Percentiles rank a stretch among this genome's conserved stretches.
Conservation (phyloP, 2,888 invertebrate genomes). For the Spodoptera littoralis region DNA sequence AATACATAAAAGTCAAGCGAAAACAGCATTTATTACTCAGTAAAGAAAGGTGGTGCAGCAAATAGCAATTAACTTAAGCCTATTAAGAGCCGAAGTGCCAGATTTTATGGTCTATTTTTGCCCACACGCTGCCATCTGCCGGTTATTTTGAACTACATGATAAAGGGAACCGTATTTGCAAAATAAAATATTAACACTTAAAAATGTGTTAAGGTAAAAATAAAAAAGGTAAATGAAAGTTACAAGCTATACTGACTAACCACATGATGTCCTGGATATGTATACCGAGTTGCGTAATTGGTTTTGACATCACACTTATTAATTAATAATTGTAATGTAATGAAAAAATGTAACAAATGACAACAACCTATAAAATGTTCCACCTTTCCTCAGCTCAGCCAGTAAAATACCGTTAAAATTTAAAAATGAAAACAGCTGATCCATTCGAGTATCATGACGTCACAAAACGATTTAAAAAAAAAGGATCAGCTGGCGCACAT, state of each 20-base stretch:
- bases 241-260: too few relatives aligned
- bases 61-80: constrained; percentile 16
- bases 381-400: constrained; percentile 6
- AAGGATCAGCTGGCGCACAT: constrained; percentile 24
- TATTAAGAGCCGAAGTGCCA: constrained; percentile 25
- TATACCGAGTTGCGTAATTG: too few relatives aligned
- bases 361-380: background rate
- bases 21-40: constrained; percentile 2
- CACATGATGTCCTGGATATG: too few relatives aligned
- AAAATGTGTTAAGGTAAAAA: constrained; percentile 1
- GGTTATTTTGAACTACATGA: constrained; percentile 1
- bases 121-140: constrained; percentile 21
- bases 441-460: background rate
- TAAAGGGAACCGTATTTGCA: background rate
- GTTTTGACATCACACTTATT: background rate
- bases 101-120: constrained; percentile 11
- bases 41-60: constrained; percentile 1
- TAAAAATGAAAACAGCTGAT: constrained; percentile 31
- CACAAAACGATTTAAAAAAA: background rate
- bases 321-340: constrained; percentile 4
- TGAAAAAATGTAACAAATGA: background rate
- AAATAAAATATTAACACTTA: background rate
- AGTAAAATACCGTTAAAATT: constrained; percentile 7
- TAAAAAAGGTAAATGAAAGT: background rate
- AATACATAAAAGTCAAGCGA: constrained; percentile 6